Percentiles rank a stretch among this genome's conserved stretches.
Conservation (phyloP, 2,113 vertebrate genomes). For the Capreolus pygargus region DNA sequence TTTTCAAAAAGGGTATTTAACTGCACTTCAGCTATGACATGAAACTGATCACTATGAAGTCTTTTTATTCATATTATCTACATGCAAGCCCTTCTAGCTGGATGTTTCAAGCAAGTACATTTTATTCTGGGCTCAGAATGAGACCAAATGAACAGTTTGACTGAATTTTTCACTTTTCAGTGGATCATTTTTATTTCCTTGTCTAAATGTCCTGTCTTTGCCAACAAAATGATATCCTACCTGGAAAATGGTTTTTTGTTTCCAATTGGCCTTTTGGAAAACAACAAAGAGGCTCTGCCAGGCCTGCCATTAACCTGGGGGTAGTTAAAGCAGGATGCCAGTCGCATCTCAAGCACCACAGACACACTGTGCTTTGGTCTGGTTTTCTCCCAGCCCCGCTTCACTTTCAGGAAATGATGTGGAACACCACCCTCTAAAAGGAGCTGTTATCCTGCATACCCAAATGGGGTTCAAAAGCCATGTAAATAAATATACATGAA, state of each 20-base stretch:
- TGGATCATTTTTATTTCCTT: conserved; percentile 47
- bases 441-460: conserved; percentile 61
- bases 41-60: background rate
- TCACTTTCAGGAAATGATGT: conserved; percentile 74
- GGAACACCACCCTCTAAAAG: conserved; percentile 68
- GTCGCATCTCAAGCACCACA: conserved; percentile 64
- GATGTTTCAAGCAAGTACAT: background rate
- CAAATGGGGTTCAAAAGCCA: conserved; percentile 80
- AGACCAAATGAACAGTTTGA: conserved; percentile 37
- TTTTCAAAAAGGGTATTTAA: conserved; percentile 24
- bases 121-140: background rate
- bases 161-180: conserved; percentile 48
- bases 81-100: background rate
- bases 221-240: conserved; percentile 42
- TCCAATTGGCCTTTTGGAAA: conserved; percentile 71
- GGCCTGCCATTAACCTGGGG: conserved; percentile 58
- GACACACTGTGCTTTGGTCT: conserved; percentile 57
- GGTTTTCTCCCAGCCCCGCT: conserved; percentile 57
- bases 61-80: background rate
- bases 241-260: conserved; percentile 49
- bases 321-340: conserved; percentile 54
- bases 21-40: background rate
- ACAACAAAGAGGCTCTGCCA: conserved; percentile 47
- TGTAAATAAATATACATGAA: conserved; percentile 86
- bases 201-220: conserved; percentile 41